Evolutionary conservation across 2,113 vertebrate species (phyloP).

Genomic region (Periophthalmodon schlosseri): DNA sequence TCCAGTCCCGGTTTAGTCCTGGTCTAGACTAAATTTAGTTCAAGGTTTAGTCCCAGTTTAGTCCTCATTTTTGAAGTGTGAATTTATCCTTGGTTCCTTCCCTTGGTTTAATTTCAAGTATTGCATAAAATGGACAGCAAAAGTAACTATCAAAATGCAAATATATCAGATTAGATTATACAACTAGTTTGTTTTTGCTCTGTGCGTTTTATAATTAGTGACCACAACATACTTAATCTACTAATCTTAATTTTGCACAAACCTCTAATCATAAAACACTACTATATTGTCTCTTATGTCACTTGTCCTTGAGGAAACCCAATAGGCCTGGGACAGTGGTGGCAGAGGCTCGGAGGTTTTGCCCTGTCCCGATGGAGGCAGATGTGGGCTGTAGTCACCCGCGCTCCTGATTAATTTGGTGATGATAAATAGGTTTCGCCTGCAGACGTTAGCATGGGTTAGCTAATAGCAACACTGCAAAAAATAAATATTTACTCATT

Average conservation of each 20-base stretch:
- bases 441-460: conserved; percentile 67
- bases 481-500: background rate
- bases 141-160: too few species aligned
- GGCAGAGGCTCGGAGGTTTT: conserved; percentile 62
- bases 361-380: conserved; percentile 51
- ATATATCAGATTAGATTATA: too few species aligned
- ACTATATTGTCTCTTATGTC: conserved; percentile 20
- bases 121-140: too few species aligned
- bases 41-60: too few species aligned
- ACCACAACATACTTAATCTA: too few species aligned
- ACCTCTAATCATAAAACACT: conserved; percentile 38
- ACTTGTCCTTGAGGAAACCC: conserved; percentile 56
- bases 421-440: conserved; percentile 81
- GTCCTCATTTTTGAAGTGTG: too few species aligned
- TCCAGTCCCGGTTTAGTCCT: background rate
- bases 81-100: too few species aligned
- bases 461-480: conserved; percentile 49
- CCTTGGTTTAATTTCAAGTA: too few species aligned
- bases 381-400: conserved; percentile 63
- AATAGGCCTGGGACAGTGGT: conserved; percentile 69
- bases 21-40: background rate
- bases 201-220: too few species aligned
- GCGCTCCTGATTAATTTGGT: conserved; percentile 79
- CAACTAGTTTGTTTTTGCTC: too few species aligned
- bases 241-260: background rate